Percentiles rank a stretch among this genome's conserved stretches.
These are phyloP conservation scores for Mayetiola destructor DNA, from an alignment of 2,888 invertebrate genomes.

Conservation along the genomic window DNA sequence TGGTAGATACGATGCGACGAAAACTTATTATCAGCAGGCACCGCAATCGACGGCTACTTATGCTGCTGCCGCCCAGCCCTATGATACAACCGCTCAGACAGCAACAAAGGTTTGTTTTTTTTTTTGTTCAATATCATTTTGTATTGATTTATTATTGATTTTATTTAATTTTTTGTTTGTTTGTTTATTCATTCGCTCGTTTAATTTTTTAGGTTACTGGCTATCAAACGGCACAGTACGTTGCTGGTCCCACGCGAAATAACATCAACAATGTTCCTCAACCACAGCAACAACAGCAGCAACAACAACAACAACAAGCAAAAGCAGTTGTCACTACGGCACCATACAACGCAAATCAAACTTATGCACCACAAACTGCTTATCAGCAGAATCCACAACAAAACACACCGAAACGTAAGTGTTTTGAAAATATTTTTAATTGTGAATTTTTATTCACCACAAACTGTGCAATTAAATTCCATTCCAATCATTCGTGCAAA, in stretches of 20 bases:
- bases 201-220: slow-evolving; percentile 16
- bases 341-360: slow-evolving; percentile 45
- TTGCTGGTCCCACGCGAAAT: slow-evolving; percentile 49
- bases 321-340: background rate
- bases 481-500: background rate
- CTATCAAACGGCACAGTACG: slow-evolving; percentile 30
- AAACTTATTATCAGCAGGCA: slow-evolving; percentile 71
- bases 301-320: background rate
- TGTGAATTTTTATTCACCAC: too few species aligned
- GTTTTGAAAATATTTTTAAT: slow-evolving; percentile 15
- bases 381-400: slow-evolving; percentile 21
- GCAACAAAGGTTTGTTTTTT: slow-evolving; percentile 26
- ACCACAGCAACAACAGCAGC: slow-evolving; percentile 1
- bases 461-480: too few species aligned
- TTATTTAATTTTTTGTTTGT: background rate
- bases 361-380: slow-evolving; percentile 19
- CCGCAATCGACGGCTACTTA: slow-evolving; percentile 39
- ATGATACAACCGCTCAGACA: slow-evolving; percentile 32
- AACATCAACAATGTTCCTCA: slow-evolving; percentile 49
- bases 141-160: slow-evolving; percentile 4
- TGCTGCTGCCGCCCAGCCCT: slow-evolving; percentile 35
- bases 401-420: slow-evolving; percentile 42
- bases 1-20: slow-evolving; percentile 63
- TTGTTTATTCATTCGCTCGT: slow-evolving; percentile 17
- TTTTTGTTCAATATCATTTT: slow-evolving; percentile 15